A percentile compares a stretch with the other conserved stretches of the same genome.
Evolutionary conservation across 2,888 invertebrate species (phyloP).

Genomic region (Drosophila sordidula): DNA sequence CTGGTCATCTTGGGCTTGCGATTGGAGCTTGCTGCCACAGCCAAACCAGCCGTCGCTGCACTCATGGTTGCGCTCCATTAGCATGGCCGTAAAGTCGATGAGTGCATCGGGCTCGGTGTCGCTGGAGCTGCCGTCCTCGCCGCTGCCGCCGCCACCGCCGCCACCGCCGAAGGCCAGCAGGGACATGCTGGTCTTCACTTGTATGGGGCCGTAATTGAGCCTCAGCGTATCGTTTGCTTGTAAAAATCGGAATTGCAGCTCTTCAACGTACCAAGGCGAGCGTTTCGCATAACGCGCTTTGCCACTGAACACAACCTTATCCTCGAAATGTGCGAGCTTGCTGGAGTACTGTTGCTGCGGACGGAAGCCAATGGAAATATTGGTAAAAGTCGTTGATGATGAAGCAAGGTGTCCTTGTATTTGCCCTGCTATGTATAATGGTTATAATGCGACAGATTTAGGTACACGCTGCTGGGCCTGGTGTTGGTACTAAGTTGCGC

Average conservation of each 20-base stretch:
- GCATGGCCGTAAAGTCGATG: slow-evolving; percentile 69
- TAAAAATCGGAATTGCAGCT: slow-evolving; percentile 21
- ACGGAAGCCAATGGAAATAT: slow-evolving; percentile 21
- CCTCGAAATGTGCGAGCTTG: not conserved
- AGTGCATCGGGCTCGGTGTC: slow-evolving; percentile 67
- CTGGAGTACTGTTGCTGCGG: slow-evolving; percentile 1
- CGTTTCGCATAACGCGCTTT: slow-evolving; percentile 51
- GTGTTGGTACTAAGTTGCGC: slow-evolving; percentile 24
- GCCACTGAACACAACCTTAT: slow-evolving; percentile 1
- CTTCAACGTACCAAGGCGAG: slow-evolving; percentile 36
- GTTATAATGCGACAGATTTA: not conserved
- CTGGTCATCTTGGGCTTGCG: slow-evolving; percentile 33
- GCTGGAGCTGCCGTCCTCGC: slow-evolving; percentile 46
- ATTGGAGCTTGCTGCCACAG: slow-evolving; percentile 41
- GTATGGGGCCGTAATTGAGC: slow-evolving; percentile 26
- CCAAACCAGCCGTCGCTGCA: slow-evolving; percentile 34
- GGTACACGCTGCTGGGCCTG: slow-evolving; percentile 32
- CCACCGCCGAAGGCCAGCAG: slow-evolving; percentile 46
- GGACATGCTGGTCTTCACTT: slow-evolving; percentile 50
- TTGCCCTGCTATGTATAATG: slow-evolving; percentile 4
- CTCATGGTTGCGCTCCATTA: slow-evolving; percentile 44
- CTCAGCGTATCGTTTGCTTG: slow-evolving; percentile 47
- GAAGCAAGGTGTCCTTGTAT: slow-evolving; percentile 16
- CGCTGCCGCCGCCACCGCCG: not conserved
- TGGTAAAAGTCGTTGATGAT: slow-evolving; percentile 2